phyloP scores from a whole-genome alignment of 2,797 vertebrate genomes.

The Distichodus sexfasciatus region DNA sequence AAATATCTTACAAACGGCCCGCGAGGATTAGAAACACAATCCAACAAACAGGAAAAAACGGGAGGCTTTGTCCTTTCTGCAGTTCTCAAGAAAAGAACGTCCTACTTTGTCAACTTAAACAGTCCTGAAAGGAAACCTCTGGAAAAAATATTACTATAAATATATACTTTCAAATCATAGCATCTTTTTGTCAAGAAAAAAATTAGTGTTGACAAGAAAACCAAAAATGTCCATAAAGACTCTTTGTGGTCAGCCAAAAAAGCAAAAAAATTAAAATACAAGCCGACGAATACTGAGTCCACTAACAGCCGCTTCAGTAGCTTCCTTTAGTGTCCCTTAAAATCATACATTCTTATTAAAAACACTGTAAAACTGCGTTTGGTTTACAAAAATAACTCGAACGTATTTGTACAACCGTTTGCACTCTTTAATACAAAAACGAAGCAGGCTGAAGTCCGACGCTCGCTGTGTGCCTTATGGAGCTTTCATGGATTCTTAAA shows the following conservation, averaged over 20 bases:
- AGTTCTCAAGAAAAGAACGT: conserved; percentile 69
- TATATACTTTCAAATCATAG: conserved; percentile 71
- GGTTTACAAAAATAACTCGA: conserved; percentile 80
- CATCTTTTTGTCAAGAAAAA: conserved; percentile 62
- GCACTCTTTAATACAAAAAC: conserved; percentile 68
- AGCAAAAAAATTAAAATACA: conserved; percentile 33
- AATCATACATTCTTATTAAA: conserved; percentile 75
- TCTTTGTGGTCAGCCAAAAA: conserved; percentile 49
- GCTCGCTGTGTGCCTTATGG: conserved; percentile 30
- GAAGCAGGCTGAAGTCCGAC: conserved; percentile 53
- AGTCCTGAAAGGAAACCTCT: conserved; percentile 63
- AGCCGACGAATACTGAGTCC: conserved; percentile 51
- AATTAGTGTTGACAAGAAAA: conserved; percentile 63
- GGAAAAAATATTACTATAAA: conserved; percentile 71
- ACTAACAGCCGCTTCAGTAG: conserved; percentile 9
- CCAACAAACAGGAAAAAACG: conserved; percentile 2
- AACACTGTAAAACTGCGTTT: conserved; percentile 73
- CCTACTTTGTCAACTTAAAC: conserved; percentile 67
- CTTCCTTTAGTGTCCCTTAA: conserved; percentile 52
- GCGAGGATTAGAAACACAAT: conserved; percentile 9
- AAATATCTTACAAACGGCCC: neutral
- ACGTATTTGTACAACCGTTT: conserved; percentile 69
- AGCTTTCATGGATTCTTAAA: conserved; percentile 53
- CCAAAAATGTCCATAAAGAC: conserved; percentile 52
- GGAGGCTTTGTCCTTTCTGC: conserved; percentile 28